A percentile compares a stretch with the other conserved stretches of the same genome.
Evolutionary conservation across 1,140 invertebrate species (phyloP).

Genomic region (Dufourea novaeangliae): DNA sequence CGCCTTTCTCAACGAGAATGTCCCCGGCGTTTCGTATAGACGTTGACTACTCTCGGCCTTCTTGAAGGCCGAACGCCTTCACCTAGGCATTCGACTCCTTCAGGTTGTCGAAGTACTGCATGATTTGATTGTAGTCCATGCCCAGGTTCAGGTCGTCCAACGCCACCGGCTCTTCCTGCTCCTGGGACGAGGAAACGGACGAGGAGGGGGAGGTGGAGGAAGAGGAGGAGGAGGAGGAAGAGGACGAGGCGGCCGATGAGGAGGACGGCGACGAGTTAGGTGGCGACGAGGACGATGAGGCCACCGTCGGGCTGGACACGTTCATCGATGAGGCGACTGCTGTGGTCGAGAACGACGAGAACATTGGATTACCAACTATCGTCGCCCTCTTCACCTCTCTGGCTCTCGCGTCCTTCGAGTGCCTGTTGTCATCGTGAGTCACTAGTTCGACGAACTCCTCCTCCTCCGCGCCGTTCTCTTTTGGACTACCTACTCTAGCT

Average conservation of each 20-base stretch:
- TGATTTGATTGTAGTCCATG: constrained; percentile 98
- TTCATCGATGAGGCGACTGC: constrained; percentile 66
- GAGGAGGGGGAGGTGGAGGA: no score
- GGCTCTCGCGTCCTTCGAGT: constrained; percentile 67
- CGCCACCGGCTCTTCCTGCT: constrained; percentile 83
- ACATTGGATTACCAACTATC: constrained; percentile 94
- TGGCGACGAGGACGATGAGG: constrained; percentile 58
- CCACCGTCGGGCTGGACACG: constrained; percentile 54
- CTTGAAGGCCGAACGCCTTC: constrained; percentile 56
- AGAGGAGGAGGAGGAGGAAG: constrained; percentile 70
- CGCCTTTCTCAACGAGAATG: constrained; percentile 26
- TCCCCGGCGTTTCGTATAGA: constrained; percentile 60
- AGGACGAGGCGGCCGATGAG: constrained; percentile 35
- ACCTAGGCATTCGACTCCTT: constrained; percentile 86
- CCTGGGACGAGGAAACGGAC: constrained; percentile 67
- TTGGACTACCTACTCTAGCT: constrained; percentile 50
- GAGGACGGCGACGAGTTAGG: constrained; percentile 61
- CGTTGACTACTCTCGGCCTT: constrained; percentile 71
- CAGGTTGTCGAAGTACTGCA: constrained; percentile 98
- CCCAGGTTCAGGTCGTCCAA: constrained; percentile 91
- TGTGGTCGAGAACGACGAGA: constrained; percentile 80
- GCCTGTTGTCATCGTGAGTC: constrained; percentile 63
- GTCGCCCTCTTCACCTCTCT: constrained; percentile 90
- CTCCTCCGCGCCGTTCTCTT: constrained; percentile 63
- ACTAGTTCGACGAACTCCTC: constrained; percentile 75